A percentile compares a stretch with the other conserved stretches of the same genome.
These are phyloP conservation scores for Antitype chi DNA, from an alignment of 2,888 invertebrate species.

Conservation along the genomic window DNA sequence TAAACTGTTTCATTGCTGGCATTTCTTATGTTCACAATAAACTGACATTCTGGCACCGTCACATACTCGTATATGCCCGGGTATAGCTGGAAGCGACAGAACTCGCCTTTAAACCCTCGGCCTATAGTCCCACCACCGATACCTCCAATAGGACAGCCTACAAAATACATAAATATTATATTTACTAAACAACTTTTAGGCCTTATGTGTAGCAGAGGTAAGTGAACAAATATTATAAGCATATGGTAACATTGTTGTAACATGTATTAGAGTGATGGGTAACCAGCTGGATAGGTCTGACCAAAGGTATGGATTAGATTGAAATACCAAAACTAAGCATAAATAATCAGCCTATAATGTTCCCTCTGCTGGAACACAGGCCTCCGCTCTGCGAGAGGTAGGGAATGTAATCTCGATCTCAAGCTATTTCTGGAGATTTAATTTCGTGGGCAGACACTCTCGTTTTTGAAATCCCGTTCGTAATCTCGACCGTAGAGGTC, in stretches of 20 bases:
- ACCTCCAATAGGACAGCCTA: conserved; percentile 92
- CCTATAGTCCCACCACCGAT: conserved; percentile 94
- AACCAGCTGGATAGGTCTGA: neutral
- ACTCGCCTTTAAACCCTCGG: conserved; percentile 97
- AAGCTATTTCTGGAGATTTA: too few species aligned
- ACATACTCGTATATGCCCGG: conserved; percentile 97
- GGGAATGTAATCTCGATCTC: too few species aligned
- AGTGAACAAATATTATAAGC: conserved; percentile 3
- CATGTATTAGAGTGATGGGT: neutral
- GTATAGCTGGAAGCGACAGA: conserved; percentile 96
- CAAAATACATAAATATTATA: conserved; percentile 45
- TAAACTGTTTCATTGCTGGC: conserved; percentile 92
- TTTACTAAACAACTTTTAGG: neutral
- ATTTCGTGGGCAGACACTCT: too few species aligned
- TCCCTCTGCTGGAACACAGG: too few species aligned
- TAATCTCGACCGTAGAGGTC: too few species aligned
- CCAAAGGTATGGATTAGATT: neutral
- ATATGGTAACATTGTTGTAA: neutral
- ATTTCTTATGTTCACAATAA: conserved; percentile 96
- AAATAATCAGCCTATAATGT: too few species aligned
- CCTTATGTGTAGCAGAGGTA: neutral
- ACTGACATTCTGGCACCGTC: conserved; percentile 96
- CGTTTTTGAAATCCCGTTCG: too few species aligned
- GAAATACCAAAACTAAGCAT: neutral
- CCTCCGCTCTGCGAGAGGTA: too few species aligned